Evolutionary conservation across 2,888 invertebrate genomes (phyloP).

Genomic region (Cheilosia vulpina): DNA sequence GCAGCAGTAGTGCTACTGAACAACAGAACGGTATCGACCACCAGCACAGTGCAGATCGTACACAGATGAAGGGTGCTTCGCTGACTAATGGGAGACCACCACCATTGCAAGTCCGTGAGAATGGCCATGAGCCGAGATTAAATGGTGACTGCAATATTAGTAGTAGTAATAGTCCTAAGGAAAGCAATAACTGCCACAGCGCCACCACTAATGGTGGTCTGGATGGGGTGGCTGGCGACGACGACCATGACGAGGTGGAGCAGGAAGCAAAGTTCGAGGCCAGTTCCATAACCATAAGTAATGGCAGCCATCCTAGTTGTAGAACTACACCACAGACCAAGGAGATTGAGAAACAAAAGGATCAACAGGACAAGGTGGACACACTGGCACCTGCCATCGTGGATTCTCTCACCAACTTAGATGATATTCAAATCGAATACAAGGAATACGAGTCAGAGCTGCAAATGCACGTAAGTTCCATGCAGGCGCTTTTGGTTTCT

Average conservation of each 20-base stretch:
- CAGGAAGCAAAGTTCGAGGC: conserved; percentile 4
- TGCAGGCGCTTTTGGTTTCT: background rate
- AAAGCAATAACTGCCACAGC: conserved; percentile 77
- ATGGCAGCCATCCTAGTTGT: conserved; percentile 60
- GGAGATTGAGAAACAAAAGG: conserved; percentile 9
- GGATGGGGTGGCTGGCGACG: conserved; percentile 3
- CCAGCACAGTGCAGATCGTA: conserved; percentile 24
- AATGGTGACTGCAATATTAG: conserved; percentile 72
- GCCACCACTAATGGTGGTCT: conserved; percentile 4
- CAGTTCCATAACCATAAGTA: conserved; percentile 37
- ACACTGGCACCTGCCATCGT: conserved; percentile 47
- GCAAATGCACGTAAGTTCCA: conserved; percentile 91
- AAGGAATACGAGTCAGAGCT: conserved; percentile 96
- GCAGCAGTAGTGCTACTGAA: conserved; percentile 17
- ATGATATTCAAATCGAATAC: conserved; percentile 84
- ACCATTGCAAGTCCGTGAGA: conserved; percentile 31
- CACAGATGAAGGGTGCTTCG: conserved; percentile 24
- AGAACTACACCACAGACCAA: conserved; percentile 57
- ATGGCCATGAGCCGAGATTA: conserved; percentile 68
- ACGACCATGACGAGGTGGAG: background rate
- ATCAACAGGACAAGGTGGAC: conserved; percentile 35
- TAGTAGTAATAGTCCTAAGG: conserved; percentile 73
- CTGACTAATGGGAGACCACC: conserved; percentile 47
- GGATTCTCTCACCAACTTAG: conserved; percentile 72
- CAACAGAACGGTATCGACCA: conserved; percentile 65